These are phyloP conservation scores for Cyprinodon variegatus DNA, from an alignment of 2,113 vertebrate genomes.

Conservation along the genomic window DNA sequence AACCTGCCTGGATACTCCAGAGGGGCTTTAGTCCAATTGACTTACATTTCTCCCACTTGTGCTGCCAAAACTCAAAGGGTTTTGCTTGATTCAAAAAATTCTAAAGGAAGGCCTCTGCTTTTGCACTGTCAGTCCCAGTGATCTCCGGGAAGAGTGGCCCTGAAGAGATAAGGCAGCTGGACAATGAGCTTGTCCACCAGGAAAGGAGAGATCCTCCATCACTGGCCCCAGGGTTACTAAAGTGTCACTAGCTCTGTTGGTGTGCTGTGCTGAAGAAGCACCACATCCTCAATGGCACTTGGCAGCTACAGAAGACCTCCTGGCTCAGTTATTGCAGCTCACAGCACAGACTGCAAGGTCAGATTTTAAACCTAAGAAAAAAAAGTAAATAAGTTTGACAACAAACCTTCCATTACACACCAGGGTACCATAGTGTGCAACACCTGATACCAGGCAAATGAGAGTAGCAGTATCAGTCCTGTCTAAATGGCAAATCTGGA, in stretches of 20 bases:
- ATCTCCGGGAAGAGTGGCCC: conserved; percentile 69
- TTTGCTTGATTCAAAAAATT: conserved; percentile 46
- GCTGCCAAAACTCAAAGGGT: conserved; percentile 27
- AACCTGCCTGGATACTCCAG: conserved; percentile 29
- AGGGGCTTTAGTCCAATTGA: conserved; percentile 30
- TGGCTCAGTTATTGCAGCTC: conserved; percentile 7
- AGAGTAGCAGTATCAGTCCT: conserved; percentile 4
- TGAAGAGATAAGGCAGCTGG: conserved; percentile 67
- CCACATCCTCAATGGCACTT: conserved; percentile 44
- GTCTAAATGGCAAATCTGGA: not conserved
- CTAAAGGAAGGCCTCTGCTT: conserved; percentile 29
- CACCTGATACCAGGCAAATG: conserved; percentile 20
- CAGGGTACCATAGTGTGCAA: conserved; percentile 6
- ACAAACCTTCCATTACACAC: conserved; percentile 11
- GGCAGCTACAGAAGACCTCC: conserved; percentile 48
- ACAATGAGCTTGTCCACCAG: conserved; percentile 72
- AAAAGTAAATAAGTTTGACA: conserved; percentile 6
- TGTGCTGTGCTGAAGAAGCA: conserved; percentile 37
- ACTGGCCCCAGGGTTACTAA: conserved; percentile 43
- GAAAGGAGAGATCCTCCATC: conserved; percentile 60
- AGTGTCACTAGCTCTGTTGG: conserved; percentile 50
- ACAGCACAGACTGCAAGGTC: conserved; percentile 18
- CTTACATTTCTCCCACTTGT: conserved; percentile 26
- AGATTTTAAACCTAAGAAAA: conserved; percentile 37
- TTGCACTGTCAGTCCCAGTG: conserved; percentile 55